Evolutionary conservation across 2,113 vertebrate species (phyloP).

Genomic region (Phylloscopus trochilus): DNA sequence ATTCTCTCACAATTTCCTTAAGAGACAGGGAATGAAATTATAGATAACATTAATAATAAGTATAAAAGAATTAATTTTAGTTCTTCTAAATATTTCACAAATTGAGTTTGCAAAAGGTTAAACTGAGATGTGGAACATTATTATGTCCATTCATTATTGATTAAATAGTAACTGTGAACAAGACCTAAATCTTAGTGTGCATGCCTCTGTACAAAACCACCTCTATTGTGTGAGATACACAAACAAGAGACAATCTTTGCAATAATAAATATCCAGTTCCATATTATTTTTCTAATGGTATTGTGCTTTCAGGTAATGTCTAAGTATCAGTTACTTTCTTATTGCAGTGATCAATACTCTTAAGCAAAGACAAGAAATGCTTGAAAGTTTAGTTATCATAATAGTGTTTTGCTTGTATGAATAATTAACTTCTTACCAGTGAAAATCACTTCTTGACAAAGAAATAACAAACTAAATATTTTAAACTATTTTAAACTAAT

Average conservation of each 20-base stretch:
- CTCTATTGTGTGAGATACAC: background rate
- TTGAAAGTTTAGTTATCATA: background rate
- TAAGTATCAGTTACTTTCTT: background rate
- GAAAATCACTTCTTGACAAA: background rate
- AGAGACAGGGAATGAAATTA: background rate
- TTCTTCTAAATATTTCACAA: background rate
- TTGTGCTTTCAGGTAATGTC: background rate
- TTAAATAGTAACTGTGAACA: background rate
- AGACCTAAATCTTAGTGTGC: background rate
- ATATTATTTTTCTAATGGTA: background rate
- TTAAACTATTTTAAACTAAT: background rate
- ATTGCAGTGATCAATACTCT: background rate
- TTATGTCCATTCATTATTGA: background rate
- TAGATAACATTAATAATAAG: background rate
- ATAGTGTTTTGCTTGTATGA: background rate
- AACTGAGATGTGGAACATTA: background rate
- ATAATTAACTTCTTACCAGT: background rate
- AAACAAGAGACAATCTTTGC: background rate
- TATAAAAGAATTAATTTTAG: background rate
- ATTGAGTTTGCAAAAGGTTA: background rate
- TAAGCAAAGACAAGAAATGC: background rate
- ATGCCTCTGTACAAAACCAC: background rate
- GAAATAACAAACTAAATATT: background rate
- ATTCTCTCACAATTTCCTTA: background rate
- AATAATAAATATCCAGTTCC: background rate